Conservation (phyloP, 1,140 invertebrate species). For the Wasmannia auropunctata region DNA sequence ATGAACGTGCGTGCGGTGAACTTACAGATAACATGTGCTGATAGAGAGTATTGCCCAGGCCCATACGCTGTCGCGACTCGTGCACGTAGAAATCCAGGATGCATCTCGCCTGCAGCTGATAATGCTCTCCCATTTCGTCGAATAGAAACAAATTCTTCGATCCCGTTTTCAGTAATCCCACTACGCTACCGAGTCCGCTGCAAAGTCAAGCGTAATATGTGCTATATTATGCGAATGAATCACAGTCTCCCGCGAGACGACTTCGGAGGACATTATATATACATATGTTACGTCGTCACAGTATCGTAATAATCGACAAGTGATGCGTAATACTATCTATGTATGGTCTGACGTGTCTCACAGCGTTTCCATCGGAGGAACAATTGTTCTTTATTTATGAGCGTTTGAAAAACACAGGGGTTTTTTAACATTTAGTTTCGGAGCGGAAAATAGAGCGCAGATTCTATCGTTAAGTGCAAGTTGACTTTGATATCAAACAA, state of each 20-base stretch:
- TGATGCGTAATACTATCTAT: conserved; percentile 15
- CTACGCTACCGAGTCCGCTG: conserved; percentile 88
- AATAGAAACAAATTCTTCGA: conserved; percentile 94
- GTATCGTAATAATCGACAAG: conserved; percentile 11
- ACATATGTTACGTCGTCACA: not conserved
- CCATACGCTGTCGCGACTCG: conserved; percentile 91
- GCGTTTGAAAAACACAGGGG: not conserved
- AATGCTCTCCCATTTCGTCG: conserved; percentile 89
- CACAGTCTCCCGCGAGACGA: conserved; percentile 14
- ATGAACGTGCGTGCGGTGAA: not conserved
- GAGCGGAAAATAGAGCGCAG: not conserved
- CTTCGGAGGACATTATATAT: not conserved
- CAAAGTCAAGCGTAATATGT: conserved; percentile 67
- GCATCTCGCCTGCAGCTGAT: conserved; percentile 91
- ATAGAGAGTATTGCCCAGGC: conserved; percentile 91
- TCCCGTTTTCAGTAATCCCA: conserved; percentile 94
- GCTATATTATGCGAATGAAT: conserved; percentile 58
- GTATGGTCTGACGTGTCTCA: conserved; percentile 6
- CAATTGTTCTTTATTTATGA: not conserved
- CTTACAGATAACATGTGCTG: conserved; percentile 91
- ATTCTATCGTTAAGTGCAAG: not conserved
- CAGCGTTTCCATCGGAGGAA: not conserved
- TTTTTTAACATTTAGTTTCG: not conserved
- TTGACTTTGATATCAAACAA: not conserved
- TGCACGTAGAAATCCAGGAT: conserved; percentile 96